Conservation (phyloP, 2,113 vertebrate genomes). For the Butorides virescens region DNA sequence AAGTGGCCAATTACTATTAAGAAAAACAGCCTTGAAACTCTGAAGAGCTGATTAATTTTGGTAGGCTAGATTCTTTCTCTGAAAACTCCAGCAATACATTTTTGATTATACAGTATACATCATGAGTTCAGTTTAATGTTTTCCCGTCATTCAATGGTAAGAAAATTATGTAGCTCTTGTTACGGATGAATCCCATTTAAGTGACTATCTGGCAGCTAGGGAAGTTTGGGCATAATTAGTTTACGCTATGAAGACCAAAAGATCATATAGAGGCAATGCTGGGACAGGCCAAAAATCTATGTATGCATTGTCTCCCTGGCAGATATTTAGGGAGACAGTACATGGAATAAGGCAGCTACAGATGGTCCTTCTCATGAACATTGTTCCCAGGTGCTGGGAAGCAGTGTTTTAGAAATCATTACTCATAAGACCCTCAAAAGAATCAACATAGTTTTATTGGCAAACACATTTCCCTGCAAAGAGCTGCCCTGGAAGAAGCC, state of each 20-base stretch:
- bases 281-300: not conserved
- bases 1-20: not conserved
- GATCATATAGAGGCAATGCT: not conserved
- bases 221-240: not conserved
- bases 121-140: not conserved
- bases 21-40: not conserved
- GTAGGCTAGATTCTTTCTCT: not conserved
- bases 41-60: not conserved
- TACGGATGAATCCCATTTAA: not conserved
- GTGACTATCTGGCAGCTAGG: not conserved
- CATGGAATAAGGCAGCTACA: not conserved
- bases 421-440: not conserved
- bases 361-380: not conserved
- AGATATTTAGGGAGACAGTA: not conserved
- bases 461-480: not conserved
- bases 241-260: not conserved
- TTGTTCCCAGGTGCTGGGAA: not conserved
- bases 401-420: not conserved
- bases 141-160: not conserved
- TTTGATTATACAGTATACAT: not conserved
- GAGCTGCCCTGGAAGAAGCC: not conserved
- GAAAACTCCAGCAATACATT: not conserved
- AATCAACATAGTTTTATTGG: not conserved
- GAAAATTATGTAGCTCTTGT: not conserved
- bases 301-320: not conserved